Conservation (phyloP, 2,797 vertebrate genomes). For the Ceyx erithaca region DNA sequence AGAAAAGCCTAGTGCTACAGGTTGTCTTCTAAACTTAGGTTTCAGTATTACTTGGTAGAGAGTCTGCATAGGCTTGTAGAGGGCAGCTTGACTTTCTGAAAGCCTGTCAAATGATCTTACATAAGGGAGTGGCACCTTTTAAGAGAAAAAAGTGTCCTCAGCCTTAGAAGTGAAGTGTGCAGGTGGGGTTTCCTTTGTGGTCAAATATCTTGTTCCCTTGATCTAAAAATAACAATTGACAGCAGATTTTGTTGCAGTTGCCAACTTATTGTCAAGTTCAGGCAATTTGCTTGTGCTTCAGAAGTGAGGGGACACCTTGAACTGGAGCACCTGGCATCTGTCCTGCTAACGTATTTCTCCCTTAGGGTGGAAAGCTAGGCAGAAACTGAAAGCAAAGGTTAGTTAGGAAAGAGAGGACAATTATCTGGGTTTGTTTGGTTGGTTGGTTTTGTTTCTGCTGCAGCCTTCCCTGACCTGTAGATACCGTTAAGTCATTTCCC, state of each 20-base stretch:
- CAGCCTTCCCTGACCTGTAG: slow-evolving; percentile 24
- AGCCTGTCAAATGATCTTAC: neutral
- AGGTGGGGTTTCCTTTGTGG: slow-evolving; percentile 69
- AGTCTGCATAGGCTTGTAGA: slow-evolving; percentile 29
- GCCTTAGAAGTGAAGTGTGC: neutral
- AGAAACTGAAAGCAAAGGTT: slow-evolving; percentile 37
- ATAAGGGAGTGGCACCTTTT: neutral
- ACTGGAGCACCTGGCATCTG: neutral
- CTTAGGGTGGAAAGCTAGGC: neutral
- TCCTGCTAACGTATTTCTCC: neutral
- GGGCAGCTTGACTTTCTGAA: slow-evolving; percentile 19
- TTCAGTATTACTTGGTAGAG: neutral
- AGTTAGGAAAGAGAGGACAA: slow-evolving; percentile 30
- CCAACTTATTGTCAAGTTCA: slow-evolving; percentile 5
- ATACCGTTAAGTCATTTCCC: neutral
- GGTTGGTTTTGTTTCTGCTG: neutral
- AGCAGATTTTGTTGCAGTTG: neutral
- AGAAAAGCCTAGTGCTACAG: neutral
- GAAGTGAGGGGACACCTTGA: slow-evolving; percentile 11
- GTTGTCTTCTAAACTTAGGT: neutral
- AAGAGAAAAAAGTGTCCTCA: neutral
- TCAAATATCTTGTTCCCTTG: neutral
- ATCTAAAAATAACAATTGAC: slow-evolving; percentile 51
- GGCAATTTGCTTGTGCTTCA: neutral
- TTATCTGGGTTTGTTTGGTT: neutral